Percentiles rank a stretch among this genome's conserved stretches.
phyloP scores from a whole-genome alignment of 2,113 vertebrate species.

The Colossoma macropomum region DNA sequence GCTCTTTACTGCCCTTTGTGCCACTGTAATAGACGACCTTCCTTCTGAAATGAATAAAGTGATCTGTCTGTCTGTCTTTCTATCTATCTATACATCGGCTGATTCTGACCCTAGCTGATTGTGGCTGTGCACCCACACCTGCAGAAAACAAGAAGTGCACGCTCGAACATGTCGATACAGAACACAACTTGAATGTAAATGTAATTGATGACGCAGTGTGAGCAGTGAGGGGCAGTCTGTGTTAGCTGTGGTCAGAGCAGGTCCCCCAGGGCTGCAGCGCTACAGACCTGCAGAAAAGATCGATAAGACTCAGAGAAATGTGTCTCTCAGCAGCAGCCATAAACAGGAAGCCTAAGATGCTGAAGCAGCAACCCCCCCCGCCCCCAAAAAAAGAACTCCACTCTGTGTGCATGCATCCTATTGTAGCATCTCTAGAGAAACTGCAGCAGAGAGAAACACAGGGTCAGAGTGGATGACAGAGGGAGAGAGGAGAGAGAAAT shows the following conservation, averaged over 20 bases:
- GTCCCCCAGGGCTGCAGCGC: slow-evolving; percentile 3
- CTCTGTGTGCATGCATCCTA: slow-evolving; percentile 21
- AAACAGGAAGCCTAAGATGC: slow-evolving; percentile 18
- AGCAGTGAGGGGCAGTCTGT: not conserved
- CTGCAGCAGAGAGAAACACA: not conserved
- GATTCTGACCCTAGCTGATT: not conserved
- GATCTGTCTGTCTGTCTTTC: too few species aligned
- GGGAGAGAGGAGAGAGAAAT: not conserved
- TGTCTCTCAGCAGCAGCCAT: slow-evolving; percentile 13
- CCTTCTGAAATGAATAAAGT: too few species aligned
- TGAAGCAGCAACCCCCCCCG: slow-evolving; percentile 23
- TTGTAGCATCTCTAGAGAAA: slow-evolving; percentile 39
- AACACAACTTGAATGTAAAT: too few species aligned
- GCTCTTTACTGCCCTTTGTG: too few species aligned
- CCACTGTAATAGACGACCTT: too few species aligned
- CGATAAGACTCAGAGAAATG: slow-evolving; percentile 3
- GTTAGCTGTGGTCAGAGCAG: not conserved
- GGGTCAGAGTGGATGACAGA: too few species aligned
- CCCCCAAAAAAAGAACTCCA: slow-evolving; percentile 29
- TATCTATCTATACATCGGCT: too few species aligned
- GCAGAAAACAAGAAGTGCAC: not conserved
- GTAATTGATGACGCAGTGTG: not conserved
- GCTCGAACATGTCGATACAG: not conserved
- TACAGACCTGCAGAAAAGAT: slow-evolving; percentile 18
- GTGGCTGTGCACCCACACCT: too few species aligned